Evolutionary conservation across 1,140 invertebrate genomes (phyloP), one percentile per base, ranked within the genome.

Genomic region (Drosophila funebris): DNA sequence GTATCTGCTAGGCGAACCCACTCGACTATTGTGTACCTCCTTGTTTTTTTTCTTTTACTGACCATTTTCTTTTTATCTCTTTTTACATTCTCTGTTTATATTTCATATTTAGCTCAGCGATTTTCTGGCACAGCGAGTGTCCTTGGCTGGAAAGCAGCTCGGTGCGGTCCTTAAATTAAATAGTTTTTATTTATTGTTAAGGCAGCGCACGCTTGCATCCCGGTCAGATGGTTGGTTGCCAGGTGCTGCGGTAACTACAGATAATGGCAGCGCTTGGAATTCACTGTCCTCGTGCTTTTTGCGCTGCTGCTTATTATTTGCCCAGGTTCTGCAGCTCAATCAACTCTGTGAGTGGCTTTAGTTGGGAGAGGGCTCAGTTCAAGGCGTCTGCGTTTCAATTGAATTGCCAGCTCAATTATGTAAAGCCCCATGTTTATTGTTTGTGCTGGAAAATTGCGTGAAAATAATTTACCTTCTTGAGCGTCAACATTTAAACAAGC

Each of bases 161-260:
- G 33, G 22, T 41, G 61, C 44, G 73, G 69, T 68, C 54, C 71
- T 87, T 68, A 87, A 88, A 87, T 87, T 85, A 87, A 87, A 87
- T 87, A 87, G 83, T 87, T 87, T 87, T 87, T 88, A 88, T 87
- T 87, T 87, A 87, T 87, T 87, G 78, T 78, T 66, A 67, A 82
- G 66, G 71, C 75, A 66, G 50, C 53, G 69, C 58, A 73, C 62
- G 71, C 72, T 41, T 48, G 43, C 39, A 53, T 22, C 36, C 16
- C 43, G 16, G 54, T 22, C 46, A 46, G 60, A 36, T 36, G 24
- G 13, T 31, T 7, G 31, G 31, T 33, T 50, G 27, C 36, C 63
- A 60, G 36, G 24, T 60, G 31, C 54, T 48, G 56, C 53, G 53
- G 72, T 78, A 62, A 78, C 71, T 74, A 76, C 66, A 85, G 82